Evolutionary conservation across 2,113 vertebrate species (phyloP).

Genomic region (Vireo altiloquus): DNA sequence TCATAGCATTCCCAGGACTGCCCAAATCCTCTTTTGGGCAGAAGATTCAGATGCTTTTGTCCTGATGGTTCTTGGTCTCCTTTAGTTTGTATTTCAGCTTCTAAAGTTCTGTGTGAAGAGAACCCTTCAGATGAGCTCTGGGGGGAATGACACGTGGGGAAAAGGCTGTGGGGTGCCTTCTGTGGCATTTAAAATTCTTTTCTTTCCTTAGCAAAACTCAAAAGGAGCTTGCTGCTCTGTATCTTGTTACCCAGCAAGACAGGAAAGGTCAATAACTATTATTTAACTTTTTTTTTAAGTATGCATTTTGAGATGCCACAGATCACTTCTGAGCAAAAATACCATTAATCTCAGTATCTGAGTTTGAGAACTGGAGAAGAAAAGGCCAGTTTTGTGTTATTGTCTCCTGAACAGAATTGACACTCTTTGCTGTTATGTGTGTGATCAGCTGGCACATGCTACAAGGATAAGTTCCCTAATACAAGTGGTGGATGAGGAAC

Average conservation of each 20-base stretch:
- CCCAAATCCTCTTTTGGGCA: not conserved
- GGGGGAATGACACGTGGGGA: not conserved
- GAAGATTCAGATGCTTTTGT: not conserved
- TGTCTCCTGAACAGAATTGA: not conserved
- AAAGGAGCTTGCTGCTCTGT: not conserved
- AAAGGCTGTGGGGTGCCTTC: not conserved
- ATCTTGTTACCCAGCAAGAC: not conserved
- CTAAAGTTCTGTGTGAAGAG: not conserved
- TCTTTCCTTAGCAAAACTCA: not conserved
- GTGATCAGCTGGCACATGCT: not conserved
- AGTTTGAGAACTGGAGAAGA: not conserved
- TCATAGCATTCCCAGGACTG: not conserved
- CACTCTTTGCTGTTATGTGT: not conserved
- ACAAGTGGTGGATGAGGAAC: not conserved
- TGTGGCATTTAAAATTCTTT: not conserved
- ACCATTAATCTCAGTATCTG: not conserved
- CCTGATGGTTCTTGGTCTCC: not conserved
- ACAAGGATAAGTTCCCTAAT: not conserved
- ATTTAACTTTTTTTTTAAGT: not conserved
- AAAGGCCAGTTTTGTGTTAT: not conserved
- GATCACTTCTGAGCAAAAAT: not conserved
- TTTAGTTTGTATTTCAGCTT: not conserved
- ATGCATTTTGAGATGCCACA: not conserved
- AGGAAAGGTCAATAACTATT: not conserved
- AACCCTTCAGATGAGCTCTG: not conserved